Evolutionary conservation across 1,140 invertebrate species (phyloP).

Genomic region (Choristoneura fumiferana): DNA sequence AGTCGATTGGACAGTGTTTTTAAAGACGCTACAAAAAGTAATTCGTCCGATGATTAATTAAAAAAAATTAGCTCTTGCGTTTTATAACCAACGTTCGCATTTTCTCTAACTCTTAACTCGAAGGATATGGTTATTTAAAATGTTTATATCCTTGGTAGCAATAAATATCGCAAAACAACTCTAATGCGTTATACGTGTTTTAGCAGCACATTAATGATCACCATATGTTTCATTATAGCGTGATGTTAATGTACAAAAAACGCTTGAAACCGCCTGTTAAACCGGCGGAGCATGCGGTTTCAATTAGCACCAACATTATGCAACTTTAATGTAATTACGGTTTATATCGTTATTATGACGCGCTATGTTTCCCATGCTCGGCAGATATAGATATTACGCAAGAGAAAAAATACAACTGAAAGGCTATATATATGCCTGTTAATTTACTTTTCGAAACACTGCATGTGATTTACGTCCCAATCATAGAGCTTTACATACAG

Average conservation of each 20-base stretch:
- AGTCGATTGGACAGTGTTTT: too few relatives aligned
- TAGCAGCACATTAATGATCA: constrained; percentile 29
- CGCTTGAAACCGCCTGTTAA: constrained; percentile 30
- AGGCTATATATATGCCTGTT: not conserved
- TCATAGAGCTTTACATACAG: too few relatives aligned
- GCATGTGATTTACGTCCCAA: not conserved
- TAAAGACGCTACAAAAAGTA: too few relatives aligned
- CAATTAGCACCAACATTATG: constrained; percentile 34
- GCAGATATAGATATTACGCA: not conserved
- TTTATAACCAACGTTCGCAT: too few relatives aligned
- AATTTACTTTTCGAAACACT: not conserved
- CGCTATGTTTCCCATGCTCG: not conserved
- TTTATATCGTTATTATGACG: constrained; percentile 20
- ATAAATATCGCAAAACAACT: constrained; percentile 21
- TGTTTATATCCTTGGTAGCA: too few relatives aligned
- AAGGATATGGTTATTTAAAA: too few relatives aligned
- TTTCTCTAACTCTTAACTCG: too few relatives aligned
- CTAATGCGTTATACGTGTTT: constrained; percentile 37
- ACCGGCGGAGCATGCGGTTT: constrained; percentile 34
- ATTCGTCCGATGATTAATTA: too few relatives aligned
- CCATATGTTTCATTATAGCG: constrained; percentile 36
- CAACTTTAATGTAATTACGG: constrained; percentile 15
- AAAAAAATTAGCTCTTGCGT: too few relatives aligned
- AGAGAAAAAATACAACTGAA: not conserved
- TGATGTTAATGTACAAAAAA: constrained; percentile 36